Base-by-base conservation (phyloP, 2,888 invertebrate genomes). In the Eilema depressum region DNA sequence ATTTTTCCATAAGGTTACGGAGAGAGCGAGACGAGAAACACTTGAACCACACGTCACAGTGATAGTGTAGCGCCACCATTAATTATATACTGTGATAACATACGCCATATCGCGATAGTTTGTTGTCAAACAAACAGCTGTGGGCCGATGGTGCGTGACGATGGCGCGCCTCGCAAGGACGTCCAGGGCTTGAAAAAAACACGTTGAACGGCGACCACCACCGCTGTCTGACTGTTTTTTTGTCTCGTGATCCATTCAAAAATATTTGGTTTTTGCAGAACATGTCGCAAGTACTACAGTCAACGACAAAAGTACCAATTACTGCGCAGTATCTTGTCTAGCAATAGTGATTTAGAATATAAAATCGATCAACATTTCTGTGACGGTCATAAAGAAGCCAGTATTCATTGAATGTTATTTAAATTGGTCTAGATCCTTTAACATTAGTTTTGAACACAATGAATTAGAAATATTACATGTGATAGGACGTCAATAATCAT, bases 101-200 rank as follows among this genome's bases (percentile, higher is more conserved):
- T 80, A 80, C 81, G 77, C 75, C 77, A 81, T 86, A 88, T 86
- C 83, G 80, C 77, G 71, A 70, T 80, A 82, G 88, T 89, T 92
- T 92, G 91, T 92, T 92, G 90, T 92, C 87, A 92, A 92, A 92
- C 91, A 91, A 91, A 90, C 90, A 88, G 88, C 89, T 90, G 89
- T 85, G 71, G 82, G 82, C 80, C 81, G 87, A 71, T 86, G 86
- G 82, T 86, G 90, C 92, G 89, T 92, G 90, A 89, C 91, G 85
- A 79, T 82, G 88, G 86, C 88, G 89, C 89, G 88, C 88, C 88
- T 79, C 73, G 85, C 92, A 92, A 93, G 92, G 92, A 92, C 92
- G 87, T 75, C 81, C 77, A 84, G 83, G 83, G 81, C 81, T 85
- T 73, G 77, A 89, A 91, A 90, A n/a, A 90, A 88, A 81, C 74